Evolutionary conservation across 2,113 vertebrate genomes (phyloP).

Genomic region (Sporophila hypoxantha): DNA sequence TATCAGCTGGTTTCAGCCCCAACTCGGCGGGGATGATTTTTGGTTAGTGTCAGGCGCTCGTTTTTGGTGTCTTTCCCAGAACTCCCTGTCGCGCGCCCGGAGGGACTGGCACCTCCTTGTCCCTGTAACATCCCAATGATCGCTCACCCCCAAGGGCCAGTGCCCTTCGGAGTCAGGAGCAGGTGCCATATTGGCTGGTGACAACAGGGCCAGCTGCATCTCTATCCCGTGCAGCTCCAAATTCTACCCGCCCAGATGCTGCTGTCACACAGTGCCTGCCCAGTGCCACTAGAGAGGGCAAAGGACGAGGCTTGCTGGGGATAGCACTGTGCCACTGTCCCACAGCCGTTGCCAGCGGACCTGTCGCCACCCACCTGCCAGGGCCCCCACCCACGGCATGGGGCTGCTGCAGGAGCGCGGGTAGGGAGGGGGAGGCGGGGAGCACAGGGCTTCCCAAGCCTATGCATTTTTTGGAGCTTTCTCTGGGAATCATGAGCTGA

Average conservation of each 20-base stretch:
- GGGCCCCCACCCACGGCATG: fast-evolving
- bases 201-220: neutral
- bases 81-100: neutral
- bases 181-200: neutral
- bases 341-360: neutral
- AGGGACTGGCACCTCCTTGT: neutral
- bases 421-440: neutral
- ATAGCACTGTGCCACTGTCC: fast-evolving
- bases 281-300: neutral
- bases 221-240: neutral
- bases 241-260: neutral
- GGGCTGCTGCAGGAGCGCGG: neutral
- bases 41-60: neutral
- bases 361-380: neutral
- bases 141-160: neutral
- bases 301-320: fast-evolving
- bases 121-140: neutral
- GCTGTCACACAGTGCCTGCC: neutral
- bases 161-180: neutral
- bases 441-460: constrained; percentile 26
- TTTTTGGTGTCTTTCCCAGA: neutral
- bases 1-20: neutral
- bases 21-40: neutral
- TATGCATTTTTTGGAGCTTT: constrained; percentile 64
- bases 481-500: constrained; percentile 61